A percentile compares a stretch with the other conserved stretches of the same genome.
These are phyloP conservation scores for Euproctis similis DNA, from an alignment of 2,888 invertebrate genomes.

Conservation along the genomic window DNA sequence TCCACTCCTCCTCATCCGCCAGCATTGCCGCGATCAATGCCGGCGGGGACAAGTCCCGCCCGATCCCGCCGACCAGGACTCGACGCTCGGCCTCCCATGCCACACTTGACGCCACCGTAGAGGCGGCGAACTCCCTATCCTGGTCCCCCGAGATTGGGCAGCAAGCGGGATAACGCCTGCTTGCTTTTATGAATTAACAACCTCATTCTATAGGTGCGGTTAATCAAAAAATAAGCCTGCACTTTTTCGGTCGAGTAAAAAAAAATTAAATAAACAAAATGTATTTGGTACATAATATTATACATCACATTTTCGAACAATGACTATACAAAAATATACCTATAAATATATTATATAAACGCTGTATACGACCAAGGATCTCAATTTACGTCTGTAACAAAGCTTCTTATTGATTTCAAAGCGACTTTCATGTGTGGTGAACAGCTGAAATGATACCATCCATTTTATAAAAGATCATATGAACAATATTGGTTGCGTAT, in stretches of 20 bases:
- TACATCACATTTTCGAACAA: constrained; percentile 10
- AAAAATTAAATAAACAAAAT: neutral
- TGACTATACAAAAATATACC: constrained; percentile 14
- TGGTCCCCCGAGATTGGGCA: too few species aligned
- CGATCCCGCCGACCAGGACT: too few species aligned
- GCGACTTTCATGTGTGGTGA: constrained; percentile 19
- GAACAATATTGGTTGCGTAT: constrained; percentile 16
- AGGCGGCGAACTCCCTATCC: too few species aligned
- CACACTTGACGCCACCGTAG: too few species aligned
- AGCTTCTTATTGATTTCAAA: constrained; percentile 28
- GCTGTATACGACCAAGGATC: constrained; percentile 20
- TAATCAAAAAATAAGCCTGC: neutral
- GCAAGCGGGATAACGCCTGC: too few species aligned
- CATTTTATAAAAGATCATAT: constrained; percentile 7
- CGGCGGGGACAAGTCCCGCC: too few species aligned
- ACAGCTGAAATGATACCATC: neutral
- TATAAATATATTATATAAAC: too few species aligned
- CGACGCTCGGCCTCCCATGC: too few species aligned
- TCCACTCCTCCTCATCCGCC: too few species aligned
- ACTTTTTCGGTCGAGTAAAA: too few species aligned
- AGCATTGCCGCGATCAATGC: too few species aligned
- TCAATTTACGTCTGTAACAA: constrained; percentile 24
- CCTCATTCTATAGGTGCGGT: neutral
- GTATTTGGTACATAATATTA: neutral
- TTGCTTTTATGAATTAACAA: too few species aligned